Conservation (phyloP, 2,888 invertebrate species). For the Stramonita haemastoma region DNA sequence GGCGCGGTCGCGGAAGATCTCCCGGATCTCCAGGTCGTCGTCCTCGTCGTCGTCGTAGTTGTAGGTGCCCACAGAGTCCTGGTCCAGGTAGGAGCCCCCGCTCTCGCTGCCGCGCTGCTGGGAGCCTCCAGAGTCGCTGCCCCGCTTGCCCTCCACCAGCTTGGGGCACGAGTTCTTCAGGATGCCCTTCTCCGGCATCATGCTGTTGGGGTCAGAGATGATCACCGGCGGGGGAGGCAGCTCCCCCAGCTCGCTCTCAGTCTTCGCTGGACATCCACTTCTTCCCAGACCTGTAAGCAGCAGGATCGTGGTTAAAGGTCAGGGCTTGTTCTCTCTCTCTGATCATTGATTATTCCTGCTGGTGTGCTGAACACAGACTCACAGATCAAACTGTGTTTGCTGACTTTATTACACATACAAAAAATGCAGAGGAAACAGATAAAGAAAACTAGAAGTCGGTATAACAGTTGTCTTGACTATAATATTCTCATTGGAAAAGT, state of each 20-base stretch:
- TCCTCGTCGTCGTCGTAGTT: conserved; percentile 66
- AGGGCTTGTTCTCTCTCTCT: too few species aligned
- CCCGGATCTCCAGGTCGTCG: conserved; percentile 69
- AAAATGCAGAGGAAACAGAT: too few species aligned
- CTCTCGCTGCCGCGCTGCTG: conserved; percentile 50
- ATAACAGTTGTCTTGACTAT: too few species aligned
- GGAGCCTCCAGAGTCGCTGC: conserved; percentile 63
- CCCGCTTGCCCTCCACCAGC: conserved; percentile 53
- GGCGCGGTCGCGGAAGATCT: conserved; percentile 65
- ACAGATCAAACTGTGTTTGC: too few species aligned
- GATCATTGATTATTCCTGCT: too few species aligned
- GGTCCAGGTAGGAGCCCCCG: conserved; percentile 55
- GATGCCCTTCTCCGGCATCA: conserved; percentile 74
- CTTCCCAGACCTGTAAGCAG: conserved; percentile 52
- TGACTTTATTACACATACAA: too few species aligned
- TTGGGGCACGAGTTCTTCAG: conserved; percentile 66
- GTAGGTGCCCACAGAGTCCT: conserved; percentile 65
- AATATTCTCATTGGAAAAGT: too few species aligned
- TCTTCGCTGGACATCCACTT: conserved; percentile 65
- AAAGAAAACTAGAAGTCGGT: too few species aligned
- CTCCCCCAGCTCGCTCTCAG: conserved; percentile 69
- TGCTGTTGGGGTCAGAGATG: conserved; percentile 68
- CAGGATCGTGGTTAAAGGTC: too few species aligned
- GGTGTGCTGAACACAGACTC: too few species aligned
- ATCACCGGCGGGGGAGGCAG: conserved; percentile 71